Conservation (phyloP, 2,113 vertebrate species). For the Spheniscus mendiculus region DNA sequence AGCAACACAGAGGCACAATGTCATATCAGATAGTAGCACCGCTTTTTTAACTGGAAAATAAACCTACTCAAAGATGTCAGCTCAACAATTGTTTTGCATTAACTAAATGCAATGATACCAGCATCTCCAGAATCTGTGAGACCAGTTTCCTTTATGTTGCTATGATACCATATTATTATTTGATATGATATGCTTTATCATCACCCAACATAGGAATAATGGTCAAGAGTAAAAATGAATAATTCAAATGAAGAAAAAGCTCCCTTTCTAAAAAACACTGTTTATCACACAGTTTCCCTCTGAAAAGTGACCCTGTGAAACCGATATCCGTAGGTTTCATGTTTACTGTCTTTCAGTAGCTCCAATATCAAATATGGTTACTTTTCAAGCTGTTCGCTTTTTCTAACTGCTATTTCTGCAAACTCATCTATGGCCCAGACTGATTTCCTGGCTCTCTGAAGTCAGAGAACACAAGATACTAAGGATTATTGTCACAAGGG, state of each 20-base stretch:
- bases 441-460: not conserved
- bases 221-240: conserved; percentile 32
- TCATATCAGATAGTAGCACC: not conserved
- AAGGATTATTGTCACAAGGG: not conserved
- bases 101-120: not conserved
- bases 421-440: not conserved
- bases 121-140: not conserved
- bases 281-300: conserved; percentile 17
- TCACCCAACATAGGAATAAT: not conserved
- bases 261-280: not conserved
- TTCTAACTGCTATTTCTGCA: not conserved
- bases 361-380: not conserved
- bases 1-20: not conserved
- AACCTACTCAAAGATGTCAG: not conserved
- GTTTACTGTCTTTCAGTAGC: not conserved
- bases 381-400: conserved; percentile 2
- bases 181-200: not conserved
- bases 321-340: not conserved
- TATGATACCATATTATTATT: conserved; percentile 39
- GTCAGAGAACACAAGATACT: not conserved
- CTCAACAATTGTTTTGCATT: not conserved
- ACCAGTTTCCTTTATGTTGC: conserved; percentile 12
- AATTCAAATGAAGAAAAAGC: not conserved
- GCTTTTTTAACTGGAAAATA: conserved; percentile 18
- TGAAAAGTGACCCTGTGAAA: conserved; percentile 25